These are phyloP conservation scores for Cynoglossus semilaevis DNA, from an alignment of 2,113 vertebrate species.

Conservation along the genomic window DNA sequence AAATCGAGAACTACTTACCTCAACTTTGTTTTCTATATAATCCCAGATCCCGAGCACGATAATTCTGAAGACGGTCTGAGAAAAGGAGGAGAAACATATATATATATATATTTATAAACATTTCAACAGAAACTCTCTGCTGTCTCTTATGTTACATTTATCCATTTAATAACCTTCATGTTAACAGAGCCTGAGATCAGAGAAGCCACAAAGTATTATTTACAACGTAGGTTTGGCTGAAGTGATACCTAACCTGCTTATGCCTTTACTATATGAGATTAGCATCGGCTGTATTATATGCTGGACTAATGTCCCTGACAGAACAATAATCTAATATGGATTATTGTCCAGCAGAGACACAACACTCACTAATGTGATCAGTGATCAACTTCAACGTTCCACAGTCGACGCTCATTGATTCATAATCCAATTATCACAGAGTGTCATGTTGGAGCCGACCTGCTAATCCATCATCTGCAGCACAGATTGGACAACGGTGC, in stretches of 20 bases:
- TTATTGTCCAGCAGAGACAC: constrained; percentile 9
- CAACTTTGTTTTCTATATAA: constrained; percentile 99
- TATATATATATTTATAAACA: constrained; percentile 38
- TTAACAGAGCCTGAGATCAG: no score
- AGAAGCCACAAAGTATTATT: no score
- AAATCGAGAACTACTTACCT: constrained; percentile 80
- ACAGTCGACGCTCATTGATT: constrained; percentile 31
- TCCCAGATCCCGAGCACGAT: constrained; percentile 98
- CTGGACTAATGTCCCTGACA: neutral
- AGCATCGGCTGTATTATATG: neutral
- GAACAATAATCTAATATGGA: neutral
- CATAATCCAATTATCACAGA: constrained; percentile 40
- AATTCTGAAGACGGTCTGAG: constrained; percentile 92
- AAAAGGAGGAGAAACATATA: constrained; percentile 55
- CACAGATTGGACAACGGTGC: constrained; percentile 35
- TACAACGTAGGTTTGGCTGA: no score
- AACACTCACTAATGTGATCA: constrained; percentile 12
- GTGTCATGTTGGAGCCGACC: constrained; percentile 25
- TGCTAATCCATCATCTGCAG: constrained; percentile 49
- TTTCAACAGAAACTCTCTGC: no score
- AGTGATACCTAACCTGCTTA: no score
- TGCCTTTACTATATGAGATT: no score
- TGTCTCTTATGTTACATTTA: no score
- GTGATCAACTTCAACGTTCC: constrained; percentile 4
- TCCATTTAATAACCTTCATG: no score